These are phyloP conservation scores for Carpatolechia fugitivella DNA, from an alignment of 2,888 invertebrate species.

Conservation along the genomic window DNA sequence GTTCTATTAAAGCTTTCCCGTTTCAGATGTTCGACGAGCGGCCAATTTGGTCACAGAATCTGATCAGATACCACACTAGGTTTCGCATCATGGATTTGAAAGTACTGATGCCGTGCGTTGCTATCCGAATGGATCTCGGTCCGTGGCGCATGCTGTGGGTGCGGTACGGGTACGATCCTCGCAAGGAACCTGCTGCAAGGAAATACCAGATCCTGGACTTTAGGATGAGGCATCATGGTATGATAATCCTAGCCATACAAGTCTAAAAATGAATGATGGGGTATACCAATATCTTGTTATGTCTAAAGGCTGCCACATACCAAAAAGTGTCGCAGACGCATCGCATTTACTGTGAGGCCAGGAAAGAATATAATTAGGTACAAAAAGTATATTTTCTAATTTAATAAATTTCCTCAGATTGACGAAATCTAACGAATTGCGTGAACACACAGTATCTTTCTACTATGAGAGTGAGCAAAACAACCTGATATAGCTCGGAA, in stretches of 20 bases:
- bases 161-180: slow-evolving; percentile 94
- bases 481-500: too few relatives aligned
- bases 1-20: background rate
- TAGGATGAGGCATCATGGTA: slow-evolving; percentile 82
- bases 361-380: too few relatives aligned
- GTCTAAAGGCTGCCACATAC: too few relatives aligned
- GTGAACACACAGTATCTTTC: too few relatives aligned
- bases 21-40: slow-evolving; percentile 88
- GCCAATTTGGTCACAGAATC: slow-evolving; percentile 94
- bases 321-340: too few relatives aligned
- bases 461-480: too few relatives aligned
- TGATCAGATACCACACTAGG: slow-evolving; percentile 83
- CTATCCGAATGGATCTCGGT: slow-evolving; percentile 92
- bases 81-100: slow-evolving; percentile 82
- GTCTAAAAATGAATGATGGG: too few relatives aligned
- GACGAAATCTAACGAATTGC: too few relatives aligned
- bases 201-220: slow-evolving; percentile 95
- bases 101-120: slow-evolving; percentile 88
- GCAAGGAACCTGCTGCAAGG: slow-evolving; percentile 86
- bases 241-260: slow-evolving; percentile 21
- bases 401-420: too few relatives aligned
- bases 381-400: too few relatives aligned
- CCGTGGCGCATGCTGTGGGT: slow-evolving; percentile 97
- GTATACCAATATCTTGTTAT: too few relatives aligned
- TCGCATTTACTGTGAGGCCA: too few relatives aligned